phyloP scores from a whole-genome alignment of 2,888 invertebrate genomes.

The Diabrotica balteata region DNA sequence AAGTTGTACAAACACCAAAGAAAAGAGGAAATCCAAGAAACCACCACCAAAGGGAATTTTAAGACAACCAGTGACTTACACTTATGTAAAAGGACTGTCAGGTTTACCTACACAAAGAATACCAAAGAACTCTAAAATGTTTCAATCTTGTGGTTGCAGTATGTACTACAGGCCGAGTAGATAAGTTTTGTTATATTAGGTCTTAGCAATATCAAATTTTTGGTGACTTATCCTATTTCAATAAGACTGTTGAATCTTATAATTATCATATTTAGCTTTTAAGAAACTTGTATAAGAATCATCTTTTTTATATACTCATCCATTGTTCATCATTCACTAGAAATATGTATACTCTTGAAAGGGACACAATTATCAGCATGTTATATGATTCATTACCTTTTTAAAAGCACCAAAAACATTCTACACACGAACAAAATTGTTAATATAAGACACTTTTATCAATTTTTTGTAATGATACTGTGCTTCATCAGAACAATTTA shows the following conservation, averaged over 20 bases:
- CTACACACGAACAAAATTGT: background rate
- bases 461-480: constrained; percentile 21
- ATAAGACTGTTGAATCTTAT: constrained; percentile 36
- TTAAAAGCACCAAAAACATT: constrained; percentile 9
- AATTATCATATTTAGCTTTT: constrained; percentile 28
- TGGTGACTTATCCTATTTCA: constrained; percentile 29
- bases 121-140: constrained; percentile 63
- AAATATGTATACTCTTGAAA: constrained; percentile 35
- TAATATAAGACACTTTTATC: too few relatives aligned
- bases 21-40: constrained; percentile 64
- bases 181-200: constrained; percentile 41
- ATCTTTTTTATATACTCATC: constrained; percentile 29
- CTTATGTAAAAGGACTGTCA: constrained; percentile 81
- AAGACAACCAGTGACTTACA: constrained; percentile 79
- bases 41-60: constrained; percentile 77
- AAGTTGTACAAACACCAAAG: constrained; percentile 65
- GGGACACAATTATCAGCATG: constrained; percentile 38
- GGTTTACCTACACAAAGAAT: constrained; percentile 84
- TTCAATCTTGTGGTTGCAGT: constrained; percentile 53
- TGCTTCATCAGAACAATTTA: constrained; percentile 37
- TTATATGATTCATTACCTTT: background rate
- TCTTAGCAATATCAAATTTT: constrained; percentile 36
- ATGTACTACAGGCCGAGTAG: constrained; percentile 54
- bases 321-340: constrained; percentile 22
- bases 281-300: constrained; percentile 2